Evolutionary conservation across 2,888 invertebrate species (phyloP), one percentile per base, ranked within the genome.

Genomic region (Chrysopilus asiliformis): DNA sequence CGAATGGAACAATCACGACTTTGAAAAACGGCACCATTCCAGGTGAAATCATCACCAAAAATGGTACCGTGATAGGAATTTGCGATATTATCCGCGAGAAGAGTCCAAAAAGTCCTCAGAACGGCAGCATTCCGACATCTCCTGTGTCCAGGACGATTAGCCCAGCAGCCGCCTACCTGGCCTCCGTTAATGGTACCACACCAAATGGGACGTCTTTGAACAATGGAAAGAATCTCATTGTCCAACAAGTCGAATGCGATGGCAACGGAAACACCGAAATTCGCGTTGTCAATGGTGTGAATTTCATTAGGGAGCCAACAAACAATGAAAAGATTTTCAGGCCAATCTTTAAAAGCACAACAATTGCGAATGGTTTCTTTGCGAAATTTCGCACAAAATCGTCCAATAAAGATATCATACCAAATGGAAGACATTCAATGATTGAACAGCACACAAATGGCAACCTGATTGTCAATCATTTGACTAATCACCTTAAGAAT

Each of bases 201-300:
- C n/a, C n/a, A n/a, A n/a, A n/a, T n/a, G n/a, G n/a, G n/a, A n/a
- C n/a, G n/a, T n/a, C n/a, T n/a, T n/a, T n/a, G n/a, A n/a, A n/a
- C n/a, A n/a, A n/a, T n/a, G n/a, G n/a, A n/a, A 36, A 36, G 17
- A 35, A 28, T 20, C 25, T 42, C 10, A 18, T 42, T 15, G 37
- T 42, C n/a, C 30, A 43, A 27, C 37, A 41, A 33, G 38, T 41
- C 25, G 39, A 41, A 31, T 43, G 41, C 14, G 43, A 43, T 19
- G 41, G 41, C 6, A 43, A 43, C 39, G 43, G 41, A 8, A 43
- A 43, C 20, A 43, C 39, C 14, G 35, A 43, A 34, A 39, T 42
- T 15, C 26, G 42, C 15, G 37, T 42, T 29, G 28, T 42, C 6
- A 42, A 36, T 22, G 19, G 25, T 6, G 30, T 10, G 22, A 22